Base-by-base conservation (phyloP, 2,113 vertebrate species). In the Pseudopodoces humilis region DNA sequence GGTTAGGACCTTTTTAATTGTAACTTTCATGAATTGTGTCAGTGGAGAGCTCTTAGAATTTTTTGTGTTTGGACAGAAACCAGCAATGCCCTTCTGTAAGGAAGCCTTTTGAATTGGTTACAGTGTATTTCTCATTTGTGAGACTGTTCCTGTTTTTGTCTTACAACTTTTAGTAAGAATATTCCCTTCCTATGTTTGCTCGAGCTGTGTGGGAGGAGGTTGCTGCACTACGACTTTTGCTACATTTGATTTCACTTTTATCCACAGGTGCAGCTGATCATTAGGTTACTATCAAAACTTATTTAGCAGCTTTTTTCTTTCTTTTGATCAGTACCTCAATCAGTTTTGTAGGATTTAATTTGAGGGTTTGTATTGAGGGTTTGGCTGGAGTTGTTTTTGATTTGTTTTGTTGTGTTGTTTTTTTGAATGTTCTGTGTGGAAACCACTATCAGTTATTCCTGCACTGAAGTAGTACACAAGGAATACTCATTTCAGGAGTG, bases 11-110 rank as follows among this genome's bases (percentile, higher is more conserved):
- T 70, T 64, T 83, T 79, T 10, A 20, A 49, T 70, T 52, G 2
- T 71, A 63, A 56, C 13, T 64, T 64, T 12, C 3, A 8, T 76
- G 10, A 60, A n/a, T 64, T 0, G 0, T 3, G 1, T 74, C 14
- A 31, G 2, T 53, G 59, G 50, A 47, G 13, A 71, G 9, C 18
- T 49, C 13, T 3, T 65, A 49, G 52, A 75, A 46, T 1, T 1
- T 41, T 56, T 35, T 23, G 3, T 49, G 6, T 88, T 80, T 47
- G 53, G 28, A 31, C 43, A 65, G 39, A 75, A 93, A n/a, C 28
- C 2, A 16, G 27, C 11, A 18, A 4, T 31, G 20, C 30, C 0
- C 0, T 58, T 76, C 9, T 28, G 13, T 60, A 58, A 8, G 16
- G 7, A 46, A 46, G 24, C 6, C 4, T 43, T 49, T 88, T 59